Percentiles rank a stretch among this genome's conserved stretches.
Evolutionary conservation across 2,797 vertebrate species (phyloP).

Genomic region (Phalloptychus januarius): DNA sequence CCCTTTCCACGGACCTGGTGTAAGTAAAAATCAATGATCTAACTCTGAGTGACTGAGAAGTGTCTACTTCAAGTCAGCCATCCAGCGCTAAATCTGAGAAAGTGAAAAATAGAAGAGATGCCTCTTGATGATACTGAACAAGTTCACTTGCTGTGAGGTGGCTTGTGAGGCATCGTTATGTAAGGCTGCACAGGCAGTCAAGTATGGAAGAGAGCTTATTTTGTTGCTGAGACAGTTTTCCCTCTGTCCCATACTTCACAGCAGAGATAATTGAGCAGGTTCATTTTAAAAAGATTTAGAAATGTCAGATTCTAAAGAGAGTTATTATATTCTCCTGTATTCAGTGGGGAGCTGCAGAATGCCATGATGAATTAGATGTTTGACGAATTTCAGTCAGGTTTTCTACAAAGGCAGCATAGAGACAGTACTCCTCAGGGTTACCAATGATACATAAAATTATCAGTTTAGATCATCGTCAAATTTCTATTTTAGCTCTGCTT

Average conservation of each 20-base stretch:
- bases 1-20: constrained; percentile 48
- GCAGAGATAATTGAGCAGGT: constrained; percentile 50
- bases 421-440: not conserved
- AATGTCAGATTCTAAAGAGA: constrained; percentile 24
- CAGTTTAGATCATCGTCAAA: not conserved
- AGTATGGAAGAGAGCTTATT: constrained; percentile 57
- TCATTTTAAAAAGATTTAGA: constrained; percentile 25
- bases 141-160: constrained; percentile 49
- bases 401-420: constrained; percentile 1
- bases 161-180: constrained; percentile 63
- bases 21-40: constrained; percentile 63
- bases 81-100: constrained; percentile 54
- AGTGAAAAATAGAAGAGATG: constrained; percentile 50
- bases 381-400: not conserved
- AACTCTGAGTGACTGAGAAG: constrained; percentile 59
- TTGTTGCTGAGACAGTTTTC: constrained; percentile 57
- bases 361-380: not conserved
- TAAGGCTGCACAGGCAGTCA: constrained; percentile 60
- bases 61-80: constrained; percentile 49
- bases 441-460: not conserved
- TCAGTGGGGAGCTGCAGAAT: constrained; percentile 14
- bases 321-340: constrained; percentile 39
- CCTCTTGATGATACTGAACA: constrained; percentile 56
- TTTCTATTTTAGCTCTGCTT: constrained; percentile 1
- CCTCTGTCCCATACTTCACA: constrained; percentile 35